Evolutionary conservation across 2,888 invertebrate species (phyloP), one percentile per base, ranked within the genome.

Genomic region (Morinoia aosen): DNA sequence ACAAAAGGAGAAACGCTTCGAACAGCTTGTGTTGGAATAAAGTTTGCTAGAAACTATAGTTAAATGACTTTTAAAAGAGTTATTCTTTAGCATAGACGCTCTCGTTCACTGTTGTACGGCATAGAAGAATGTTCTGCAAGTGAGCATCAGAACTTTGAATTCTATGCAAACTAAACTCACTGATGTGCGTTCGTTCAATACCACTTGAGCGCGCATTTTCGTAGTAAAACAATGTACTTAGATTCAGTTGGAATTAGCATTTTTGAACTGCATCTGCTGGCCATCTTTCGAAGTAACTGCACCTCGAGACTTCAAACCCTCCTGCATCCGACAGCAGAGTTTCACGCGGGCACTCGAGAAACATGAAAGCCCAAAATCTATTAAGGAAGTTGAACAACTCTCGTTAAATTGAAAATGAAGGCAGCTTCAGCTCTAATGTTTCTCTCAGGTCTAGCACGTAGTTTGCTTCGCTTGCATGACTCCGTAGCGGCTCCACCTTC

Each of bases 401-500:
- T 40, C 90, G 33, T 90, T 39, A 90, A 90, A 90, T 90, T 90
- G 90, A 16, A 90, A 90, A 90, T 90, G 90, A 90, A 40, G 3
- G 48, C 16, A 39, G 90, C 7, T 33, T 11, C 48, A 48, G 90
- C 90, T 39, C 40, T 19, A 90, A 90, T 90, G 39, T 90, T 90
- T 48, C 19, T 48, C 19, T 14, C 90, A 33, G 39, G 25, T 25
- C 88, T 88, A 88, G 88, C 88, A 19, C 40, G 40, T 48, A 90
- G 90, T 90, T 90, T 40, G 90, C 39, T 39, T 40, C 39, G 90
- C 48, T 16, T 40, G 48, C 8, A 90, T 90, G 39, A 90, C 25
- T 33, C 33, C 8, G 33, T 10, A 33, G 33, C 76, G 10, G 33
- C 76, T 19, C 25, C 76, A 76, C 76, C 19, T 76, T 33, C 76